Conservation (phyloP, 2,888 invertebrate species). For the Choreutis nemorana region DNA sequence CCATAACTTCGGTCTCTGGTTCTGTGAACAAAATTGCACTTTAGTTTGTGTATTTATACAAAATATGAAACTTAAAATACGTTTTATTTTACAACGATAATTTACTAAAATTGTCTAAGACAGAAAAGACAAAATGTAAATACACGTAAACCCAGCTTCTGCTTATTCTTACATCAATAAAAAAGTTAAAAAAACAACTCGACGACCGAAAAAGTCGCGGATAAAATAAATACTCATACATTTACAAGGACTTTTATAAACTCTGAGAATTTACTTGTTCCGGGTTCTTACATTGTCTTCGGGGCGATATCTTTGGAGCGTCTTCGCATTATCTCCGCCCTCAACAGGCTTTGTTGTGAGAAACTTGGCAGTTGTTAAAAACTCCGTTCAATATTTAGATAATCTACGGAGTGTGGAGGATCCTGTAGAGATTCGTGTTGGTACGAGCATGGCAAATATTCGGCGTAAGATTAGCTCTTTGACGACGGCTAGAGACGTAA, state of each 20-base stretch:
- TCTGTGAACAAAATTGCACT: slow-evolving; percentile 55
- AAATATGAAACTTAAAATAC: no score
- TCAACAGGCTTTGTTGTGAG: background rate
- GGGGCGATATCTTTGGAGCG: background rate
- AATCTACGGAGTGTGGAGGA: slow-evolving; percentile 1
- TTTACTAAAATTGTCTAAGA: no score
- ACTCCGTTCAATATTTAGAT: slow-evolving; percentile 1
- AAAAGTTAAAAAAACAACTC: no score
- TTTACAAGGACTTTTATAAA: no score
- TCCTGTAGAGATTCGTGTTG: slow-evolving; percentile 7
- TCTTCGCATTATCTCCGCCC: background rate
- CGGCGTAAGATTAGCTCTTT: slow-evolving; percentile 19
- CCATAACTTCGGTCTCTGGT: slow-evolving; percentile 82
- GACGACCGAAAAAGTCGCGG: no score
- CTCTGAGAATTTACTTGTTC: background rate
- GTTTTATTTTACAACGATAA: no score
- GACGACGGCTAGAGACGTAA: slow-evolving; percentile 12
- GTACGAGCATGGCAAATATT: slow-evolving; percentile 17
- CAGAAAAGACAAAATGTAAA: no score
- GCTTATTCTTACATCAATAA: no score
- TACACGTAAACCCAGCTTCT: no score
- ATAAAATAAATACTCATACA: no score
- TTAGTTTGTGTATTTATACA: no score
- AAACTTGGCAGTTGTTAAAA: slow-evolving; percentile 2
- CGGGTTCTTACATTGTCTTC: background rate